These are phyloP conservation scores for Vireo griseus DNA, from an alignment of 2,797 vertebrate genomes.

Conservation along the genomic window DNA sequence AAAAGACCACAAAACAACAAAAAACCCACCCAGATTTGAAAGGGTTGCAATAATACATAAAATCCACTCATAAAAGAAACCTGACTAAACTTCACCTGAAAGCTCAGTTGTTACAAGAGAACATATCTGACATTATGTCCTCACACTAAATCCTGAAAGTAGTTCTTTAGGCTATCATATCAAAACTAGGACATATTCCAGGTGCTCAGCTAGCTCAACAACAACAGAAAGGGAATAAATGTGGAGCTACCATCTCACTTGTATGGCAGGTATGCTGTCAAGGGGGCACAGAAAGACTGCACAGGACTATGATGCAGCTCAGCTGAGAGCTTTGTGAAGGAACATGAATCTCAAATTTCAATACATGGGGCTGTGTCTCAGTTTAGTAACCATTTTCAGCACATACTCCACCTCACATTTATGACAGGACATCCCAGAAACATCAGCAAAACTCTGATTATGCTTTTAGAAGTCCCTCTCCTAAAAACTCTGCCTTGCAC, in stretches of 20 bases:
- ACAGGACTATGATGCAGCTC: background rate
- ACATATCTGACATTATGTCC: rapidly evolving
- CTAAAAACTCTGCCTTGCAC: background rate
- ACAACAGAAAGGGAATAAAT: background rate
- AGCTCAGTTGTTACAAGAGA: background rate
- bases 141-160: background rate
- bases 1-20: background rate
- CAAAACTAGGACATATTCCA: background rate
- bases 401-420: background rate
- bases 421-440: background rate
- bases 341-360: background rate
- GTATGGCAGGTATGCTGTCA: background rate
- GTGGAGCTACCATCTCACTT: background rate
- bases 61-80: background rate
- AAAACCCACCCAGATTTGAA: background rate
- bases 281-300: background rate
- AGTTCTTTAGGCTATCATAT: background rate
- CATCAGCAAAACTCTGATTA: background rate
- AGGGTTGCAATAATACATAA: background rate
- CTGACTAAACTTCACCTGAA: background rate
- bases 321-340: background rate
- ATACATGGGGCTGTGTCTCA: background rate
- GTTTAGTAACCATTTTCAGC: background rate
- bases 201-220: background rate
- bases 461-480: background rate